A percentile compares a stretch with the other conserved stretches of the same genome.
phyloP scores from a whole-genome alignment of 2,797 vertebrate species.

The Nothura maculosa region DNA sequence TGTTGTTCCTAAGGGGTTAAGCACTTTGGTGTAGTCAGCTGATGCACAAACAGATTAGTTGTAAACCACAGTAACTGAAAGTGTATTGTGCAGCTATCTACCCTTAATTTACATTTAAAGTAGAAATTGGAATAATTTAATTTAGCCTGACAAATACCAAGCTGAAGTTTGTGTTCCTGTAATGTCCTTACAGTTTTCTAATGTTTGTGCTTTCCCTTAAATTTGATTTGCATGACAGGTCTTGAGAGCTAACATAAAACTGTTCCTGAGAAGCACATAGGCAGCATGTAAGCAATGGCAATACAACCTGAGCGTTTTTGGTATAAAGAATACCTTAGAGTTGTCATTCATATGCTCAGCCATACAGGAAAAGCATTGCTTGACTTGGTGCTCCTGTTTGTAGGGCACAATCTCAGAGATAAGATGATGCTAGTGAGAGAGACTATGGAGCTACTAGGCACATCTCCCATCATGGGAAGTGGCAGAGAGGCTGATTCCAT shows the following conservation, averaged over 20 bases:
- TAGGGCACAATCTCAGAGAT: background rate
- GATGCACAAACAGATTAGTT: background rate
- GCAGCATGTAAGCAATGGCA: background rate
- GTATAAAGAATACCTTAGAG: background rate
- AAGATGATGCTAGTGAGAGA: background rate
- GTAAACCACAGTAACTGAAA: background rate
- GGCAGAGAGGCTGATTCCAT: background rate
- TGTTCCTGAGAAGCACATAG: background rate
- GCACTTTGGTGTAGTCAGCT: background rate
- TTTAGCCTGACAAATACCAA: background rate
- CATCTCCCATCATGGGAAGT: conserved; percentile 9
- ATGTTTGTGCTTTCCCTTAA: background rate
- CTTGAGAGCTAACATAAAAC: background rate
- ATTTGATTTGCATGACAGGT: background rate
- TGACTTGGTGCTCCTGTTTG: background rate
- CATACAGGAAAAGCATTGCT: background rate
- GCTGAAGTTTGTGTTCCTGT: background rate
- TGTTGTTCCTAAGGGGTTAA: background rate
- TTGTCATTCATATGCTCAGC: background rate
- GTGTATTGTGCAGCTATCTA: background rate
- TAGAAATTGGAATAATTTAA: background rate
- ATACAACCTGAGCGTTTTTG: background rate
- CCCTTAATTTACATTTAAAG: background rate
- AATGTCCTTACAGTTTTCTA: background rate
- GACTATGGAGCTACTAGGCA: background rate